phyloP scores from a whole-genome alignment of 2,113 vertebrate species.

The Leptobrachium ailaonicum region DNA sequence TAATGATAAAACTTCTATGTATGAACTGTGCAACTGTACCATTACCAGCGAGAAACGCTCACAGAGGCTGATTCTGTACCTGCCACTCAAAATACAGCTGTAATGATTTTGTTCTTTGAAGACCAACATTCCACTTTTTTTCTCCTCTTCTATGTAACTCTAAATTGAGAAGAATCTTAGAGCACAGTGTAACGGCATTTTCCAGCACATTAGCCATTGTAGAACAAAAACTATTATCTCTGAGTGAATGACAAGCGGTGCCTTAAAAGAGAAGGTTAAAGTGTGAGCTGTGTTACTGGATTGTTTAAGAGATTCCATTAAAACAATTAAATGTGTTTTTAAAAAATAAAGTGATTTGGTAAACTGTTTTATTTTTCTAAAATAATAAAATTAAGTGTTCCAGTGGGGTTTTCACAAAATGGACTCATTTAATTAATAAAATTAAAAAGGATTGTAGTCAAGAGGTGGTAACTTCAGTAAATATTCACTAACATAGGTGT shows the following conservation, averaged over 20 bases:
- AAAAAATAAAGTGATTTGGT: background rate
- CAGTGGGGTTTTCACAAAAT: too few relatives aligned
- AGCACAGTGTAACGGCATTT: conserved; percentile 25
- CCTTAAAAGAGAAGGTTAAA: background rate
- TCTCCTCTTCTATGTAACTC: conserved; percentile 27
- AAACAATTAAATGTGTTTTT: background rate
- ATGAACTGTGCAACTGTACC: conserved; percentile 23
- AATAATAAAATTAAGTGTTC: too few relatives aligned
- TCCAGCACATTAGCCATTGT: background rate
- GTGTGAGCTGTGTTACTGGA: background rate
- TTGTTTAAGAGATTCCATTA: background rate
- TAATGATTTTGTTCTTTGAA: conserved; percentile 40
- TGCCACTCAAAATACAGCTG: conserved; percentile 35
- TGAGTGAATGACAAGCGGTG: background rate
- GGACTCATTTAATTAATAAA: too few relatives aligned
- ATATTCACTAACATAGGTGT: too few relatives aligned
- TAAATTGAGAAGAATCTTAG: conserved; percentile 36
- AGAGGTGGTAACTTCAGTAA: too few relatives aligned
- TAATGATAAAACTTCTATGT: background rate
- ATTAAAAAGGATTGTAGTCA: too few relatives aligned
- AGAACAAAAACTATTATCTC: conserved; percentile 15
- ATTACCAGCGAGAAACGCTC: conserved; percentile 22
- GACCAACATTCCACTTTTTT: conserved; percentile 29
- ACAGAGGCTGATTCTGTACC: background rate
- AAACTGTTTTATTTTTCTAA: too few relatives aligned